Percentiles rank a stretch among this genome's conserved stretches.
Evolutionary conservation across 1,140 invertebrate species (phyloP).

Genomic region (Brachionus rotundiformis): DNA sequence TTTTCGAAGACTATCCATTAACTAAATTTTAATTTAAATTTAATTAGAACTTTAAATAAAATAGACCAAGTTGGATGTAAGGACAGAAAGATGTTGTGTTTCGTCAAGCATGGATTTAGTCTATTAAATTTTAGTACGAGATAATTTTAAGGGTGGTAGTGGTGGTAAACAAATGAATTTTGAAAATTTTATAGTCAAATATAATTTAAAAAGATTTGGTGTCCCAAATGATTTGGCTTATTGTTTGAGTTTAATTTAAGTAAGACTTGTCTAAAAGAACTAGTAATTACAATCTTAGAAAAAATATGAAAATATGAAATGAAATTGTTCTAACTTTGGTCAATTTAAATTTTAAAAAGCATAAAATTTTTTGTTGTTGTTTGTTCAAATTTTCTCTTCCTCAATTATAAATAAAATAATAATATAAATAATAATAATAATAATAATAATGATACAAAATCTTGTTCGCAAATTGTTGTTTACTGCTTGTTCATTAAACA

Average conservation of each 20-base stretch:
- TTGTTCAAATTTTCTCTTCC: neutral
- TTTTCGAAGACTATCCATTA: conserved; percentile 6
- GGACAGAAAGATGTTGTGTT: neutral
- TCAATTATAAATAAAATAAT: neutral
- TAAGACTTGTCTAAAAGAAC: neutral
- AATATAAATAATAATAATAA: neutral
- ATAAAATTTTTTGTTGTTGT: conserved; percentile 15
- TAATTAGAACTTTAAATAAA: neutral
- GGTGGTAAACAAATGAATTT: conserved; percentile 14
- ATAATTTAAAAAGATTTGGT: conserved; percentile 11
- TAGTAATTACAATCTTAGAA: neutral
- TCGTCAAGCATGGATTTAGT: neutral
- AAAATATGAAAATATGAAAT: neutral
- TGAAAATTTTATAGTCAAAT: conserved; percentile 16
- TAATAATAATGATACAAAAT: neutral
- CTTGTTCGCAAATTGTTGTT: neutral
- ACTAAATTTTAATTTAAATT: conserved; percentile 13
- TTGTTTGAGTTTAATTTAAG: conserved; percentile 11
- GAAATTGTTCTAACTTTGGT: neutral
- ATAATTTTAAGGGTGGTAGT: neutral
- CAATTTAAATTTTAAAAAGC: neutral
- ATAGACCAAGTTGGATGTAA: neutral
- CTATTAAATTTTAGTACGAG: neutral
- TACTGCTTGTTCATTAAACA: neutral
- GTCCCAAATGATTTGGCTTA: conserved; percentile 17